Percentiles rank a stretch among this genome's conserved stretches.
Evolutionary conservation across 2,888 invertebrate genomes (phyloP).

Genomic region (Drosophila antonietae): DNA sequence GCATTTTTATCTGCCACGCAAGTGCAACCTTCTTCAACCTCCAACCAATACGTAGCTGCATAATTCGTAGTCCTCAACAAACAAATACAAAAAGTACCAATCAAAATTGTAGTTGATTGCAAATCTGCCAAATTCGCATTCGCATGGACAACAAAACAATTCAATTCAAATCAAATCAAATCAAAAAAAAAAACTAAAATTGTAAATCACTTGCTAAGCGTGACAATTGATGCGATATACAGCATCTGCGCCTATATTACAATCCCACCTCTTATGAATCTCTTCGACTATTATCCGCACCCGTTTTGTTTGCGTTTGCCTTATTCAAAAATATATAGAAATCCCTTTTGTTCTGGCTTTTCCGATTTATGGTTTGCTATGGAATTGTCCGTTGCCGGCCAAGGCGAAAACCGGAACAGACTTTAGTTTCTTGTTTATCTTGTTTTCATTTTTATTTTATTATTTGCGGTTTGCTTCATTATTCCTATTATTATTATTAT

Average conservation of each 20-base stretch:
- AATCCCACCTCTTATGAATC: slow-evolving; percentile 10
- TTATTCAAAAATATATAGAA: neutral
- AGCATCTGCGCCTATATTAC: slow-evolving; percentile 15
- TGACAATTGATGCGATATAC: neutral
- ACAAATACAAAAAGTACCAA: neutral
- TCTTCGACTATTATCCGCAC: slow-evolving; percentile 6
- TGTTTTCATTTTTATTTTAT: neutral
- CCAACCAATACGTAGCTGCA: slow-evolving; percentile 70
- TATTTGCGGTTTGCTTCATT: neutral
- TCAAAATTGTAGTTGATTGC: slow-evolving; percentile 39
- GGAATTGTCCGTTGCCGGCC: neutral
- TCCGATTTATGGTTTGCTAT: neutral
- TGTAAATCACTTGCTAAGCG: slow-evolving; percentile 9
- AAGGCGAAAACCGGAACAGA: neutral
- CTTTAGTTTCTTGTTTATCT: neutral
- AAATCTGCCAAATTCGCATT: slow-evolving; percentile 22
- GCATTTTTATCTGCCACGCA: slow-evolving; percentile 71
- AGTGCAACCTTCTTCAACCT: slow-evolving; percentile 42
- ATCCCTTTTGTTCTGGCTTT: neutral
- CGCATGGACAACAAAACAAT: slow-evolving; percentile 43
- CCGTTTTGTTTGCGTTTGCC: slow-evolving; percentile 2
- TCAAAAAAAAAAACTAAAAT: neutral
- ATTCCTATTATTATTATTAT: neutral
- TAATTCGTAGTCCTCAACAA: slow-evolving; percentile 62
- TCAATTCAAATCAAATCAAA: neutral